Evolutionary conservation across 53 echinoderm and acorn worm species (phyloP).

Genomic region (Glandiceps talaboti): DNA sequence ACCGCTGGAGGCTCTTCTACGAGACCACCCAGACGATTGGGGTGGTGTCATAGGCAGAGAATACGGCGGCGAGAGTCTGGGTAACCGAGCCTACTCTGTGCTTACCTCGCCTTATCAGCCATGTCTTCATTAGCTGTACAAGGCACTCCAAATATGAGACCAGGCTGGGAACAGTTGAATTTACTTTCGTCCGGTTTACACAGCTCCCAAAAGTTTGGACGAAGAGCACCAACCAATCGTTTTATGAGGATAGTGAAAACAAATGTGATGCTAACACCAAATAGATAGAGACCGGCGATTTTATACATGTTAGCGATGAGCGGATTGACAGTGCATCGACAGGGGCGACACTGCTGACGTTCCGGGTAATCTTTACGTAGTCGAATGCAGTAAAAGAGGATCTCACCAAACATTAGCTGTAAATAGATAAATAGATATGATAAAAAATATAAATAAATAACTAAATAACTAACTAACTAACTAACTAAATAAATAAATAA

Average conservation of each 20-base stretch:
- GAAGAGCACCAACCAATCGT: constrained; percentile 54
- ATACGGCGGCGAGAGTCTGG: too few relatives aligned
- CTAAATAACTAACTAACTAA: too few relatives aligned
- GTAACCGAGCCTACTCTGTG: too few relatives aligned
- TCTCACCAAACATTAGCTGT: background rate
- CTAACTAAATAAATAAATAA: too few relatives aligned
- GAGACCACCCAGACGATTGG: too few relatives aligned
- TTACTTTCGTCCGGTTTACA: constrained; percentile 57
- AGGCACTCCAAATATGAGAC: too few relatives aligned
- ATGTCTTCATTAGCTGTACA: too few relatives aligned
- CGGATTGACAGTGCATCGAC: constrained; percentile 46
- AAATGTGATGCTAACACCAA: constrained; percentile 33
- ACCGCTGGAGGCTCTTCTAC: too few relatives aligned
- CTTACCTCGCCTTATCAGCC: too few relatives aligned
- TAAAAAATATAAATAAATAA: too few relatives aligned
- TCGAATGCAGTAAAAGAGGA: background rate
- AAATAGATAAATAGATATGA: too few relatives aligned
- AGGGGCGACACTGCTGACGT: constrained; percentile 24
- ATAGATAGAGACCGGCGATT: constrained; percentile 48
- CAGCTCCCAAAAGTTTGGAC: constrained; percentile 64
- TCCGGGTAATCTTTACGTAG: constrained; percentile 10
- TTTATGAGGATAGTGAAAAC: constrained; percentile 60
- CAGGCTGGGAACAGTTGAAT: constrained; percentile 42
- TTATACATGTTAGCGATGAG: constrained; percentile 46
- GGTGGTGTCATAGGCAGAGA: too few relatives aligned